Conservation (phyloP, 2,888 invertebrate species). For the Gasteruption jaculator region DNA sequence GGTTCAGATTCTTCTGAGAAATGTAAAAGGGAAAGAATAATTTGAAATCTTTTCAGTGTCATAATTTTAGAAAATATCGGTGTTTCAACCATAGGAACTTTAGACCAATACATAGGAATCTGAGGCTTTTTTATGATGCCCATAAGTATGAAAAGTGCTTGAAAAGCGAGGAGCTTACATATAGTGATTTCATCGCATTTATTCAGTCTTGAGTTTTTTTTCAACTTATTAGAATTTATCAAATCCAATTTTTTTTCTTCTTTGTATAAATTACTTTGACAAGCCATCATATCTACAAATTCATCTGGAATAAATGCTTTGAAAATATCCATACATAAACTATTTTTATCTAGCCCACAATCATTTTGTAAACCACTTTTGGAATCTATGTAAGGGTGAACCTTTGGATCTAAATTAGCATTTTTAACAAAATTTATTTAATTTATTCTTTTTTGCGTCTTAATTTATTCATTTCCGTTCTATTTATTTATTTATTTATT, state of each 20-base stretch:
- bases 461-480: slow-evolving; percentile 8
- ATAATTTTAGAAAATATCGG: slow-evolving; percentile 4
- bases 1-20: slow-evolving; percentile 1
- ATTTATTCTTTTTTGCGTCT: too few relatives aligned
- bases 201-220: too few relatives aligned
- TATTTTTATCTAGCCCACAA: slow-evolving; percentile 10
- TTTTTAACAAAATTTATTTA: slow-evolving; percentile 10
- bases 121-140: too few relatives aligned
- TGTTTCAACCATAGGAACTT: slow-evolving; percentile 4
- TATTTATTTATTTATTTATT: slow-evolving; percentile 8
- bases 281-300: slow-evolving; percentile 7
- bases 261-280: slow-evolving; percentile 9
- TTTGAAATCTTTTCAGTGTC: slow-evolving; percentile 1
- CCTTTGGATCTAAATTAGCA: slow-evolving; percentile 10
- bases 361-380: slow-evolving; percentile 10
- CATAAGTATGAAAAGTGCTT: too few relatives aligned
- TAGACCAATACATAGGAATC: too few relatives aligned
- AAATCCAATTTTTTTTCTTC: slow-evolving; percentile 7
- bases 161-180: too few relatives aligned
- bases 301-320: slow-evolving; percentile 10
- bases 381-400: slow-evolving; percentile 10
- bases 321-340: slow-evolving; percentile 8
- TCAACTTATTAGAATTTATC: too few relatives aligned
- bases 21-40: too few relatives aligned
- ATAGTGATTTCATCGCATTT: too few relatives aligned